Evolutionary conservation across 2,113 vertebrate genomes (phyloP), one percentile per base, ranked within the genome.

Genomic region (Drymodes brunneopygia): DNA sequence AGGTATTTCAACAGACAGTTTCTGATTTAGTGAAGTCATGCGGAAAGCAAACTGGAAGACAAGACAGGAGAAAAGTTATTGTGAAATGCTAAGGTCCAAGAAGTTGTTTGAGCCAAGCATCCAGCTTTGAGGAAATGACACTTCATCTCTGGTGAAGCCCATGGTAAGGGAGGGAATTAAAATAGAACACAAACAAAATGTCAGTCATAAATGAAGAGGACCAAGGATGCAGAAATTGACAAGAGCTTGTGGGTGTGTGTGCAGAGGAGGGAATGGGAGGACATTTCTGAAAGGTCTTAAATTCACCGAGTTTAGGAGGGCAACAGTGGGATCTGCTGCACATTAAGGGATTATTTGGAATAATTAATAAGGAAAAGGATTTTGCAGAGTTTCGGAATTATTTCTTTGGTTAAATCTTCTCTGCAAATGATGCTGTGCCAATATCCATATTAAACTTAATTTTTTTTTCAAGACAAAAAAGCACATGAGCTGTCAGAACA

Each of bases 401-500:
- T 67, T 66, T 17, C 22, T 91, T 70, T 90, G 4, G 18, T 21
- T 50, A 47, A 51, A 44, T 48, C 31, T 74, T 45, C 29, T 71
- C 9, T 6, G 2, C 15, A 36, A 78, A 70, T 6, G 7, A n/a
- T 64, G 23, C 14, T 50, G 17, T 36, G 29, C 14, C 6, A 7
- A 25, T 60, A 69, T 65, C 27, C 29, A 81, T 3, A 7, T 8
- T 38, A 57, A n/a, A 54, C 4, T 16, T 66, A 31, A n/a, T 38
- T 65, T 45, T 86, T 93, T 95, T 94, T 94, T 73, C 61, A 42
- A 74, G 82, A 51, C 57, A 64, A 90, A 72, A 90, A 95, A 81
- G 57, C 69, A 78, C 51, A 9, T 22, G 33, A 92, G 79, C 65
- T 90, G 83, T 86, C 72, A 92, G 79, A 92, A 81, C 1, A 1